These are phyloP conservation scores for Ostrea edulis DNA, from an alignment of 1,140 invertebrate genomes.

Conservation along the genomic window DNA sequence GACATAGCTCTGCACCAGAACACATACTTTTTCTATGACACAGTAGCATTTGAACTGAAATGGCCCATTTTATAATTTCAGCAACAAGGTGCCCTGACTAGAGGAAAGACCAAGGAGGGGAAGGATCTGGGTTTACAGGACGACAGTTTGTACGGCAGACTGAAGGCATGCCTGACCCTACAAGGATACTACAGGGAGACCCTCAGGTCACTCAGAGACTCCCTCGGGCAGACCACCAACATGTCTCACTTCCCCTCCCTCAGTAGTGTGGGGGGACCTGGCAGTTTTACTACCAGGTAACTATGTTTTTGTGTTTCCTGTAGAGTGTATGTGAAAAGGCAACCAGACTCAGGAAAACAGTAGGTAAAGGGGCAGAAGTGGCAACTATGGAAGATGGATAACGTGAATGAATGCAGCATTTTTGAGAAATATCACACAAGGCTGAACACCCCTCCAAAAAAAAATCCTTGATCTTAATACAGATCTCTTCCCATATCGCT, in stretches of 20 bases:
- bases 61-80: background rate
- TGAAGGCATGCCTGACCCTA: slow-evolving; percentile 75
- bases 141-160: slow-evolving; percentile 72
- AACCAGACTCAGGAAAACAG: slow-evolving; percentile 22
- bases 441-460: too few relatives aligned
- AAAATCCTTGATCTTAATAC: too few relatives aligned
- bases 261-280: slow-evolving; percentile 73
- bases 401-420: too few relatives aligned
- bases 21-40: too few relatives aligned
- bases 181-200: slow-evolving; percentile 76
- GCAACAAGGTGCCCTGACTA: slow-evolving; percentile 52
- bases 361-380: background rate
- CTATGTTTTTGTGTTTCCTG: background rate
- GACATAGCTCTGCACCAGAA: too few relatives aligned
- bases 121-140: slow-evolving; percentile 66
- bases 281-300: slow-evolving; percentile 64
- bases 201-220: slow-evolving; percentile 74
- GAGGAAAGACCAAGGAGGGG: slow-evolving; percentile 68
- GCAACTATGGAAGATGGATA: too few relatives aligned
- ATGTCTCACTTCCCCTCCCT: slow-evolving; percentile 77
- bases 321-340: too few relatives aligned
- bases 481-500: too few relatives aligned
- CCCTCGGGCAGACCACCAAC: slow-evolving; percentile 72
- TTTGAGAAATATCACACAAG: too few relatives aligned
- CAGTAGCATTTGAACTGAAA: too few relatives aligned